Base-by-base conservation (phyloP, 1,140 invertebrate genomes). In the Triops longicaudatus region DNA sequence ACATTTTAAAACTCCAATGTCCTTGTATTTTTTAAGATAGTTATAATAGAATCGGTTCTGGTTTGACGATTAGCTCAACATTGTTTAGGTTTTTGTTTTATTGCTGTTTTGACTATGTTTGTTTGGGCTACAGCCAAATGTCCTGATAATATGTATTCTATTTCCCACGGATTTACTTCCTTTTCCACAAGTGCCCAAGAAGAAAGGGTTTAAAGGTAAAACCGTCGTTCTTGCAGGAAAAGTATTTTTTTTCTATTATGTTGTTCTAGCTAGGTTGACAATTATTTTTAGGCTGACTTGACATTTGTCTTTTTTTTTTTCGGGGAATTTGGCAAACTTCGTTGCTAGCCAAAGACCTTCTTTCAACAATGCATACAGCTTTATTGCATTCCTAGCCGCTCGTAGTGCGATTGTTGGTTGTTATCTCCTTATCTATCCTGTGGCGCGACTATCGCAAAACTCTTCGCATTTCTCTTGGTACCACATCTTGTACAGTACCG, bases 131-230 rank as follows among this genome's bases (percentile, higher is more conserved):
- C 50, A 63, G 50, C 50, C 50, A 63, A 63, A 63, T 63, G 50
- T 63, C 50, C 50, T 63, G 50, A 63, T 63, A 63, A n/a, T 63
- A n/a, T 63, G 22, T 63, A 63, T 63, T 63, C n/a, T 63, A 63
- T 63, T 63, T 63, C 50, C 50, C 50, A 63, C 50, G 50, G 50
- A 63, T 63, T 63, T 63, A 63, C 50, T 63, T 63, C 50, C 50
- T 63, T 63, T 63, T 63, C 50, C 50, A 63, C 50, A 63, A 63
- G 89, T 88, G 87, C 88, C 88, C 88, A 89, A 90, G 88, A 89
- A 89, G 89, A 88, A 88, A 86, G 76, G 71, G 72, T 86, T 88
- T 82, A 89, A 89, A 89, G 89, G 88, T 89, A 89, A n/a, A 83
- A 83, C 81, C 28, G 26, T 17, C 50, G 17, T 63, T 63, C 50